Evolutionary conservation across 37 sponge, comb jelly and placozoan species (phyloP).

Genomic region (Amphimedon queenslandica): DNA sequence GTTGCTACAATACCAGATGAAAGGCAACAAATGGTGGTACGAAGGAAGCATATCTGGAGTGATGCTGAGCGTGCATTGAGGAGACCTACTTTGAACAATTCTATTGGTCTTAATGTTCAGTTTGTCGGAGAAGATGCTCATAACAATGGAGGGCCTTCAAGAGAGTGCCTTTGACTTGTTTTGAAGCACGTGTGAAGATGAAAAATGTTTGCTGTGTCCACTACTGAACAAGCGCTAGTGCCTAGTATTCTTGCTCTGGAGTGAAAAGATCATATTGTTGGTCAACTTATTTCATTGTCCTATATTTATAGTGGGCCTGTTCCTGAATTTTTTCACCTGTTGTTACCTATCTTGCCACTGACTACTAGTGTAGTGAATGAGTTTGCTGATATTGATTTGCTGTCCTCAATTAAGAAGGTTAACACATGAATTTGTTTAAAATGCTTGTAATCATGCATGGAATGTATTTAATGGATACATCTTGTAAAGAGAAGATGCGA

Average conservation of each 20-base stretch:
- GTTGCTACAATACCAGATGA: no score
- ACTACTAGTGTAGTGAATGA: no score
- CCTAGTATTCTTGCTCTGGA: constrained; percentile 5
- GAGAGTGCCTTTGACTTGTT: not conserved
- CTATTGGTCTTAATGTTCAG: not conserved
- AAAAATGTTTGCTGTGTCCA: not conserved
- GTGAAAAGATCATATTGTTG: not conserved
- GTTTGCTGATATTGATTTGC: no score
- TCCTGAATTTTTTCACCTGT: constrained; percentile 15
- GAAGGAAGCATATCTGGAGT: no score
- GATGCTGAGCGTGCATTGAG: no score
- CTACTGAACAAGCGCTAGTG: not conserved
- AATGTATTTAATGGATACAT: no score
- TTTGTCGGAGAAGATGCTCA: not conserved
- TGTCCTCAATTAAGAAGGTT: no score
- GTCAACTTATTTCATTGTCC: not conserved
- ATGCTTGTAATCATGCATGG: no score
- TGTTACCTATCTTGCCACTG: not conserved
- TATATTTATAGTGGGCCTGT: constrained; percentile 14
- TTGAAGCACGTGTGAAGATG: not conserved
- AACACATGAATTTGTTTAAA: no score
- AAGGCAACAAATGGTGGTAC: no score
- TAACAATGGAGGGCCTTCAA: not conserved
- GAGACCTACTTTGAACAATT: no score
- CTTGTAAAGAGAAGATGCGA: no score